phyloP scores from a whole-genome alignment of 64 coral and sea anemone genomes.

The Montipora efflorescens region DNA sequence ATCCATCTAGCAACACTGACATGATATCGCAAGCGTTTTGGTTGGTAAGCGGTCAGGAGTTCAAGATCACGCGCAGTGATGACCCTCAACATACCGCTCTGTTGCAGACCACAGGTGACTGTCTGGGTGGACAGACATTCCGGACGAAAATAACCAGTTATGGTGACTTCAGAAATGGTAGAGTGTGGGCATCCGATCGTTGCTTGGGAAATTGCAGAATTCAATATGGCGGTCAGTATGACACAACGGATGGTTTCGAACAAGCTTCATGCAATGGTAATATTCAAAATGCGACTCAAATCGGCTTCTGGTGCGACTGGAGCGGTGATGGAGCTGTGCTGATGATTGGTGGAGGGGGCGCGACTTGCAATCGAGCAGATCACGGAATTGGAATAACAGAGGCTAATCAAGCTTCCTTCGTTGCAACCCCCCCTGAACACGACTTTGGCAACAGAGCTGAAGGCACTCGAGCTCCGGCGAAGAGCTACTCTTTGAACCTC shows the following conservation, averaged over 20 bases:
- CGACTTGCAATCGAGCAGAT: neutral
- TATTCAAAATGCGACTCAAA: neutral
- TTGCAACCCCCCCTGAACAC: too few relatives aligned
- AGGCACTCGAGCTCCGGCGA: too few relatives aligned
- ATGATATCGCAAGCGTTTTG: too few relatives aligned
- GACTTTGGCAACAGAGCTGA: too few relatives aligned
- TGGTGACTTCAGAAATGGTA: neutral
- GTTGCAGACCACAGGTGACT: constrained; percentile 6
- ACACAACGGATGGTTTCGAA: neutral
- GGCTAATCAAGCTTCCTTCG: neutral
- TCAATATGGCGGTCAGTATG: neutral
- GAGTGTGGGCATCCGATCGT: neutral
- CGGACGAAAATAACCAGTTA: constrained; percentile 28
- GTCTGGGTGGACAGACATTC: constrained; percentile 29
- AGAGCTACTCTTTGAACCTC: too few relatives aligned
- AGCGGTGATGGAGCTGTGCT: neutral
- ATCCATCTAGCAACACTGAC: too few relatives aligned
- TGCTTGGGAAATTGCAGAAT: constrained; percentile 20
- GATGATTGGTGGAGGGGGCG: constrained; percentile 10
- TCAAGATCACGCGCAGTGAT: constrained; percentile 64
- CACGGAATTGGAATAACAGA: constrained; percentile 1
- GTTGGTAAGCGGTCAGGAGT: neutral
- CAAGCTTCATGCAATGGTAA: neutral
- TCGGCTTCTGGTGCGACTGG: constrained; percentile 21
- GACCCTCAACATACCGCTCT: constrained; percentile 21